phyloP scores from a whole-genome alignment of 2,113 vertebrate species.

The Muntiacus muntjak region DNA sequence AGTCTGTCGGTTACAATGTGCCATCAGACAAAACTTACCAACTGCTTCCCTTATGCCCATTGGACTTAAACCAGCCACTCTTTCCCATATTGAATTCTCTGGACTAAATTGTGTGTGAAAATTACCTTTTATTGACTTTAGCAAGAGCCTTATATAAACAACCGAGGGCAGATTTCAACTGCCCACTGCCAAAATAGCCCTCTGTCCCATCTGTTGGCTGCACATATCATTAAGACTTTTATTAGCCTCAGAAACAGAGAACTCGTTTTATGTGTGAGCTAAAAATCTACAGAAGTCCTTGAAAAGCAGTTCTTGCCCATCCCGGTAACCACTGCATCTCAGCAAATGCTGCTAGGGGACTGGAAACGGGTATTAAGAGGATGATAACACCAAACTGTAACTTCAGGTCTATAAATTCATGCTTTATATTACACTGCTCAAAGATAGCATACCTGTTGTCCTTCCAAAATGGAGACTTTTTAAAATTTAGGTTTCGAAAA shows the following conservation, averaged over 20 bases:
- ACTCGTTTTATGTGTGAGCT: constrained; percentile 38
- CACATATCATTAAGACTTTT: constrained; percentile 69
- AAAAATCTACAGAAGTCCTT: constrained; percentile 39
- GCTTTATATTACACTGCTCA: constrained; percentile 30
- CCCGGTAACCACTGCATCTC: neutral
- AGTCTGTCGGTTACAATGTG: constrained; percentile 7
- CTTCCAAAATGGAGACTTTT: neutral
- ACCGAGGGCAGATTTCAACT: constrained; percentile 54
- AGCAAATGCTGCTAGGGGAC: constrained; percentile 23
- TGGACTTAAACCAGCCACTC: constrained; percentile 57
- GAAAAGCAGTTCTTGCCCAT: constrained; percentile 27
- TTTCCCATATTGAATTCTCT: constrained; percentile 31
- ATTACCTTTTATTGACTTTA: constrained; percentile 68
- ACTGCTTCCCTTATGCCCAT: constrained; percentile 48
- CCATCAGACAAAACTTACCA: constrained; percentile 52
- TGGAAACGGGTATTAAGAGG: constrained; percentile 31
- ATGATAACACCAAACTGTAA: neutral
- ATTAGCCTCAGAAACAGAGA: constrained; percentile 56
- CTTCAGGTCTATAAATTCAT: constrained; percentile 10
- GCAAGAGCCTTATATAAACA: constrained; percentile 61
- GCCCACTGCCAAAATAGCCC: constrained; percentile 58
- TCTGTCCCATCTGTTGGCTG: constrained; percentile 67
- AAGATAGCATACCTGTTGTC: neutral
- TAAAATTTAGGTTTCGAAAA: neutral
- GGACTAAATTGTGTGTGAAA: constrained; percentile 70